A percentile compares a stretch with the other conserved stretches of the same genome.
phyloP scores from a whole-genome alignment of 2,797 vertebrate genomes.

The Paratrypauchen microcephalus region DNA sequence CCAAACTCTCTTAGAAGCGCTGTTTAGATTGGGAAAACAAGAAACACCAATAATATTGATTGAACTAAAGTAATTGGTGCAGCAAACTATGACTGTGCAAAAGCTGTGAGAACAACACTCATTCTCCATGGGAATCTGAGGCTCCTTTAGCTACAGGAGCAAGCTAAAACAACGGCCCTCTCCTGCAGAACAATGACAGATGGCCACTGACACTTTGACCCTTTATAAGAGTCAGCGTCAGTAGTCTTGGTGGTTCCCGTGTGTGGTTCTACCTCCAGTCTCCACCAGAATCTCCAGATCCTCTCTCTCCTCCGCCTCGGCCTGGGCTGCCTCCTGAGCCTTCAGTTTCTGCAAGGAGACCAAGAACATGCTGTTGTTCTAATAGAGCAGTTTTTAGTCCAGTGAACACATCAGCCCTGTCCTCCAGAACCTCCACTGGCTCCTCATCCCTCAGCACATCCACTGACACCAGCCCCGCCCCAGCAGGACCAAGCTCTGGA shows the following conservation, averaged over 20 bases:
- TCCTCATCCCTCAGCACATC: no score
- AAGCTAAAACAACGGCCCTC: background rate
- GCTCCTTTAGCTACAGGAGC: background rate
- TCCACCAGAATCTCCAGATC: constrained; percentile 86
- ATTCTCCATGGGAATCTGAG: no score
- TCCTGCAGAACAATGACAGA: background rate
- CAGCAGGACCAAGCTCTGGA: no score
- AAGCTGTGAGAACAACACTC: background rate
- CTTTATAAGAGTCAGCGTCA: constrained; percentile 4
- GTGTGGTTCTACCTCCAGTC: constrained; percentile 57
- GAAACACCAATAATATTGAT: background rate
- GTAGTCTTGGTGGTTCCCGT: background rate
- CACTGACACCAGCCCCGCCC: no score
- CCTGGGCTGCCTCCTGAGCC: constrained; percentile 87
- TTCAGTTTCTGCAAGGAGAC: constrained; percentile 78
- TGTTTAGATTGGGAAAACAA: background rate
- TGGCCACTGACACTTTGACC: background rate
- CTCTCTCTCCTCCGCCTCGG: constrained; percentile 91
- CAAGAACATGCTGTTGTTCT: background rate
- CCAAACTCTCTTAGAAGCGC: background rate
- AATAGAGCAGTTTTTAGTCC: no score
- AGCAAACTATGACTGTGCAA: background rate
- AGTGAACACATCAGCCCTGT: no score
- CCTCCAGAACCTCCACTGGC: no score
- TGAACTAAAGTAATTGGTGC: background rate